These are phyloP conservation scores for Hypotaenidia philippensis DNA, from an alignment of 2,797 vertebrate genomes.

Conservation along the genomic window DNA sequence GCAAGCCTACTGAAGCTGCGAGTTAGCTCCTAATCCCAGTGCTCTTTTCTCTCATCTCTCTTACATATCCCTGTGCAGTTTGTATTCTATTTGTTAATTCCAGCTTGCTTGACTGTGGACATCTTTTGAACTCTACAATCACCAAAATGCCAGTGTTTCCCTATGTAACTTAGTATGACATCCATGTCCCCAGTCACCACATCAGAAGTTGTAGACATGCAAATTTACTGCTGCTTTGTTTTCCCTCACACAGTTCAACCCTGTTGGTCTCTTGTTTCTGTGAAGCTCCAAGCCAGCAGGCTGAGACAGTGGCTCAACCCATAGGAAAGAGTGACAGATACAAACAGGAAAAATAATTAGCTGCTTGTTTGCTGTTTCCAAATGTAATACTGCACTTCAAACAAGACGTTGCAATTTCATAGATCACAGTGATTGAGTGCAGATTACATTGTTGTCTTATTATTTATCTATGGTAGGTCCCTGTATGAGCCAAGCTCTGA, in stretches of 20 bases:
- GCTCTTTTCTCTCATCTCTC: neutral
- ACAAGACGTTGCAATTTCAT: neutral
- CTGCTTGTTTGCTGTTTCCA: constrained; percentile 63
- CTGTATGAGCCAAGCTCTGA: neutral
- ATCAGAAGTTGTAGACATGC: neutral
- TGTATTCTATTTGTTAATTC: constrained; percentile 30
- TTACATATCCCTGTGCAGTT: neutral
- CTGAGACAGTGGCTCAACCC: neutral
- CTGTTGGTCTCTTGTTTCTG: neutral
- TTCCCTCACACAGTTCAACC: neutral
- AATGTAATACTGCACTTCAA: constrained; percentile 54
- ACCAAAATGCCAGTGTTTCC: neutral
- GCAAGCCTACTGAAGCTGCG: neutral
- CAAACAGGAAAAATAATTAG: constrained; percentile 55
- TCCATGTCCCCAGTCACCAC: neutral
- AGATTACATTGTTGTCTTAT: constrained; percentile 49
- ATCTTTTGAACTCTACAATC: neutral
- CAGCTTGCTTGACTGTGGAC: neutral
- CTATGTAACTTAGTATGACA: neutral
- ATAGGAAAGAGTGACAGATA: neutral
- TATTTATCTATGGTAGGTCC: constrained; percentile 1
- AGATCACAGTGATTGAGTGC: constrained; percentile 27
- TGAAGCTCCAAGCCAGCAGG: neutral
- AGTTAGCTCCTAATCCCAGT: neutral
- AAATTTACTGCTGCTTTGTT: neutral